Conservation (phyloP, 2,113 vertebrate species). For the Casuarius casuarius region DNA sequence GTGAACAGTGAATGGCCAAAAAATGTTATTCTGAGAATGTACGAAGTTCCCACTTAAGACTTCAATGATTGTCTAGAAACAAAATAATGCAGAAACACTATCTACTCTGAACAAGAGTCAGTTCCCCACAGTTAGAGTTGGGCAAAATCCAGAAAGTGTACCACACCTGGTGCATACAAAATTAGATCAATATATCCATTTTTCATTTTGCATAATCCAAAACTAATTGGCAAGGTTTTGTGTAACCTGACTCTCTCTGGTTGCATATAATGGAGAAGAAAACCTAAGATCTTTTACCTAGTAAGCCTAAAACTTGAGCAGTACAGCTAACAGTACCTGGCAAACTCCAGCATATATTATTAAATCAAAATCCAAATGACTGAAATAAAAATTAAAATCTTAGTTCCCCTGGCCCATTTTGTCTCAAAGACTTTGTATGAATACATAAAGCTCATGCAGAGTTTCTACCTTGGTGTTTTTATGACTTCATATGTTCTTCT, state of each 20-base stretch:
- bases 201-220: neutral
- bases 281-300: neutral
- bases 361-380: neutral
- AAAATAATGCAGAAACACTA: neutral
- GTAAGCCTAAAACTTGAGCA: neutral
- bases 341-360: neutral
- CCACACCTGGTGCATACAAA: neutral
- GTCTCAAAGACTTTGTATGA: neutral
- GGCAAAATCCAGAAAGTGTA: neutral
- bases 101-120: neutral
- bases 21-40: neutral
- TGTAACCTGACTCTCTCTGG: neutral
- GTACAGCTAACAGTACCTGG: neutral
- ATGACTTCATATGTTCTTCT: neutral
- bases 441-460: neutral
- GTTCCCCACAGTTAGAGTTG: neutral
- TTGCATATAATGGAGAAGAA: neutral
- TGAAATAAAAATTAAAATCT: neutral
- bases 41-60: neutral
- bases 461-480: constrained; percentile 35
- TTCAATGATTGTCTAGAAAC: neutral
- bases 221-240: neutral
- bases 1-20: neutral
- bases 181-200: neutral
- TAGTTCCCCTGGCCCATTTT: neutral